A percentile compares a stretch with the other conserved stretches of the same genome.
phyloP scores from a whole-genome alignment of 2,113 vertebrate species.

The Mus musculus region GRCm39 chr1:123152501-123153000 shows the following conservation, averaged over 20 bases:
- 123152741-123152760: background rate
- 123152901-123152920: background rate
- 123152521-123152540: no score
- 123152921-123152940: background rate
- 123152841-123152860: background rate
- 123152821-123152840: background rate
- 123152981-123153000: background rate
- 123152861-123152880: no score
- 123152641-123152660: background rate
- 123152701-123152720: background rate
- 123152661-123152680: background rate
- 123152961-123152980: background rate
- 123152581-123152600: no score
- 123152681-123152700: background rate
- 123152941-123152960: background rate
- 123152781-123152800: background rate
- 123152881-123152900: no score
- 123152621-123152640: no score
- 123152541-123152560: no score
- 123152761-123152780: background rate
- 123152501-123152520: no score
- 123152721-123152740: background rate
- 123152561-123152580: no score
- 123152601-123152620: no score
- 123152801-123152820: background rate